These are phyloP conservation scores for Nasonia longicornis DNA, from an alignment of 1,140 invertebrate genomes.

Conservation along the genomic window DNA sequence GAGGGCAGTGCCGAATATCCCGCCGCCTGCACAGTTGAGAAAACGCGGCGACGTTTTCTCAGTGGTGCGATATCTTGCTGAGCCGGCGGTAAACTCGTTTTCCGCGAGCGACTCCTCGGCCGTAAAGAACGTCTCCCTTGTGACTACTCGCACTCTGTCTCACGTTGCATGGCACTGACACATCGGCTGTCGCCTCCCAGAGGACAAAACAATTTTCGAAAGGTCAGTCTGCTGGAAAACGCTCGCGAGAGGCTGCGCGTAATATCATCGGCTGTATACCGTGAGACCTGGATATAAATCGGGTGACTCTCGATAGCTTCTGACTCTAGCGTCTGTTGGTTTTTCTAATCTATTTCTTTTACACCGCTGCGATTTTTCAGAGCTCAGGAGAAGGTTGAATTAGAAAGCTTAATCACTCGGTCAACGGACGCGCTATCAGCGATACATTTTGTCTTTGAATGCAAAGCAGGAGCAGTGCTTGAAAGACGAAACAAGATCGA, in stretches of 20 bases:
- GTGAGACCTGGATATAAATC: too few relatives aligned
- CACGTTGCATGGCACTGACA: background rate
- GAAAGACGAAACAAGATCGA: too few relatives aligned
- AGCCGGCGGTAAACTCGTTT: constrained; percentile 29
- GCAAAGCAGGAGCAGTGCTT: too few relatives aligned
- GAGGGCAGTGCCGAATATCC: background rate
- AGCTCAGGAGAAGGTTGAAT: too few relatives aligned
- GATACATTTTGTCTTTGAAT: too few relatives aligned
- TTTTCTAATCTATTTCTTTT: too few relatives aligned
- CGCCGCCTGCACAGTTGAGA: background rate
- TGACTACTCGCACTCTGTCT: background rate
- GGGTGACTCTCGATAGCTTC: too few relatives aligned
- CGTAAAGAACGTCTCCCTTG: constrained; percentile 39
- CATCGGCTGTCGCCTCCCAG: background rate
- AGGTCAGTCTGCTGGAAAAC: constrained; percentile 31
- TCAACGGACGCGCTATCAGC: too few relatives aligned
- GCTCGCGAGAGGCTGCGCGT: background rate
- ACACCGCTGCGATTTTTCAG: too few relatives aligned
- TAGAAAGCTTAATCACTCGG: too few relatives aligned
- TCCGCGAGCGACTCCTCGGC: background rate
- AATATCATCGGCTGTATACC: background rate
- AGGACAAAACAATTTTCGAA: constrained; percentile 43
- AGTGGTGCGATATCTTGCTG: constrained; percentile 31
- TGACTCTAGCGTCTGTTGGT: too few relatives aligned
- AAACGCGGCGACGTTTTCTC: background rate